Percentiles rank a stretch among this genome's conserved stretches.
These are phyloP conservation scores for Bubo scandiacus DNA, from an alignment of 2,113 vertebrate genomes.

Conservation along the genomic window DNA sequence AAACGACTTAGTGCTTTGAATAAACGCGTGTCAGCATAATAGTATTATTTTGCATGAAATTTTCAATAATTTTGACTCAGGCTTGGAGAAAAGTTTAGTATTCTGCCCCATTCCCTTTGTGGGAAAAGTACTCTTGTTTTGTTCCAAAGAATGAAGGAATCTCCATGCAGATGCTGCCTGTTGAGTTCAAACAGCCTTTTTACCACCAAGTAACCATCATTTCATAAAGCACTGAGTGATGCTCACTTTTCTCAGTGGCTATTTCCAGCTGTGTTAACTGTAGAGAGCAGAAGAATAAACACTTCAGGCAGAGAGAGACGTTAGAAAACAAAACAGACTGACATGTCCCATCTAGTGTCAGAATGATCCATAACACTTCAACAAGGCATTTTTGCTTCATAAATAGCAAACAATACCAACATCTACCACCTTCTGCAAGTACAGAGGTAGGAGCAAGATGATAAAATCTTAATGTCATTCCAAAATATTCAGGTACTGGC, in stretches of 20 bases:
- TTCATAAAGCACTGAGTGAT: background rate
- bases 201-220: rapidly evolving
- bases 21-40: rapidly evolving
- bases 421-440: no score
- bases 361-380: background rate
- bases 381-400: background rate
- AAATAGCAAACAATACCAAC: background rate
- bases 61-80: background rate
- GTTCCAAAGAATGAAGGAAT: background rate
- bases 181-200: background rate
- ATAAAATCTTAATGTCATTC: background rate
- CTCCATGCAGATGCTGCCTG: background rate
- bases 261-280: background rate
- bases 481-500: background rate
- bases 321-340: background rate
- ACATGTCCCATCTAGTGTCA: background rate
- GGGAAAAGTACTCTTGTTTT: background rate
- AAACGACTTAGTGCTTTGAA: background rate
- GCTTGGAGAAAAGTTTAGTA: background rate
- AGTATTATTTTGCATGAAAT: rapidly evolving
- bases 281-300: background rate
- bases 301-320: background rate
- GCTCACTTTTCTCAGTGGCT: background rate
- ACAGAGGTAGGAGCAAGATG: background rate
- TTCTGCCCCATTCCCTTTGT: no score